Evolutionary conservation across 2,888 invertebrate species (phyloP), one percentile per base, ranked within the genome.

Genomic region (Sipha maydis): DNA sequence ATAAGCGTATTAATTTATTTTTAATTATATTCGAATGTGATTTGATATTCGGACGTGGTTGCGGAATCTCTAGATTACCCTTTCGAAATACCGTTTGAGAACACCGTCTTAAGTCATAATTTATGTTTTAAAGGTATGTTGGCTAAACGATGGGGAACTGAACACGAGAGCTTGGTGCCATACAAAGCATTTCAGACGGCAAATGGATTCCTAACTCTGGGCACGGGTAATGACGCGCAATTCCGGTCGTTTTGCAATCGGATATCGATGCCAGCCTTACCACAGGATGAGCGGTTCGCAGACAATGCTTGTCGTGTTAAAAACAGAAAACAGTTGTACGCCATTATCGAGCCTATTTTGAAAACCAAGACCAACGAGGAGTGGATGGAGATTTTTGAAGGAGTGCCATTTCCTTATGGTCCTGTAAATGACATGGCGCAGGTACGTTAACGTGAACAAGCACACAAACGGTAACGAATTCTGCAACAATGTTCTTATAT

Each of bases 101-200:
- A 48, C 48, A 14, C 48, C 3, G 48, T 14, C 0, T 48, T 14
- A 11, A 14, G 14, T 7, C 8, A n/a, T 67, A 25, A 9, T 69
- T 25, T 17, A 17, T 71, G 14, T 71, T 25, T 31, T 2, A 34
- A 28, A 88, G 88, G 88, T 7, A 88, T 75, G 73, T 34, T 41
- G 19, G 82, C 89, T 4, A 89, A 89, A 85, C 83, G 97, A 83
- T 96, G 96, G 95, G 99, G 99, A n/a, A 98, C 98, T 0, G 96
- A 96, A 0, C 99, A 99, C 92, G 96, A 95, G 89, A 98, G 97
- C 91, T 95, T 99, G 89, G 99, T 99, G 0, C 99, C 99, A 0
- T 99, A 99, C 91, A 95, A 98, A 93, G 95, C 96, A 5, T 99
- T 98, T 91, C 93, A 94, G 91, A 97, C 97, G 0, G 94, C 93